Percentiles rank a stretch among this genome's conserved stretches.
These are phyloP conservation scores for Lucifuga dentata DNA, from an alignment of 2,113 vertebrate genomes.

Conservation along the genomic window DNA sequence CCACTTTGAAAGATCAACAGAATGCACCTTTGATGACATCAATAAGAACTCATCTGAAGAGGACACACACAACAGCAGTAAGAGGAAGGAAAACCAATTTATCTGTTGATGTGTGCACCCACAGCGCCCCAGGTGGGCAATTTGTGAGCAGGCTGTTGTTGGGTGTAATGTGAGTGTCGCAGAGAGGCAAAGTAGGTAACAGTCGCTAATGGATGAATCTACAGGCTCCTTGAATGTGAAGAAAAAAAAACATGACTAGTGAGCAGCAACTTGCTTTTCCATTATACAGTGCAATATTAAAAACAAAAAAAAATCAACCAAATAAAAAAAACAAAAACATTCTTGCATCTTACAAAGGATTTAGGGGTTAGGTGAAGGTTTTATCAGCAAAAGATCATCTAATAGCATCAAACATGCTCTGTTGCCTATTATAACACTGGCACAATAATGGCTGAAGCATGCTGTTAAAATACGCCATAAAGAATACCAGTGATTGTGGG, in stretches of 20 bases:
- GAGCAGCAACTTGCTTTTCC: slow-evolving; percentile 14
- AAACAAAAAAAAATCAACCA: too few species aligned
- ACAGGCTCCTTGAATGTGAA: slow-evolving; percentile 8
- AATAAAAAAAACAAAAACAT: slow-evolving; percentile 54
- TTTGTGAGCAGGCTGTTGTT: slow-evolving; percentile 45
- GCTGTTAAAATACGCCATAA: slow-evolving; percentile 47
- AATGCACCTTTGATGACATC: slow-evolving; percentile 65
- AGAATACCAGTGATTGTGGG: slow-evolving; percentile 55
- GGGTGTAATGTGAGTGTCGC: slow-evolving; percentile 45
- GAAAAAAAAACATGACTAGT: slow-evolving; percentile 1
- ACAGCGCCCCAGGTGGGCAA: slow-evolving; percentile 66
- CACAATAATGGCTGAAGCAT: slow-evolving; percentile 45
- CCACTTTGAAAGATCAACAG: slow-evolving; percentile 69
- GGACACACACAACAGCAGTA: slow-evolving; percentile 32
- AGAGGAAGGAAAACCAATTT: slow-evolving; percentile 55
- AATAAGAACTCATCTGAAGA: slow-evolving; percentile 59
- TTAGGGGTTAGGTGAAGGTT: slow-evolving; percentile 20
- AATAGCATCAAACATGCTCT: slow-evolving; percentile 47
- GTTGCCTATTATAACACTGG: slow-evolving; percentile 29
- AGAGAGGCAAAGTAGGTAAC: slow-evolving; percentile 44
- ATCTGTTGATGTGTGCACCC: slow-evolving; percentile 56
- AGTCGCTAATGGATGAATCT: slow-evolving; percentile 65
- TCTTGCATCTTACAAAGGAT: slow-evolving; percentile 45
- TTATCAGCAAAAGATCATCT: slow-evolving; percentile 49
- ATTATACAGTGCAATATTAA: slow-evolving; percentile 24